Base-by-base conservation (phyloP, 1,140 invertebrate species). In the Drosophila mayri region DNA sequence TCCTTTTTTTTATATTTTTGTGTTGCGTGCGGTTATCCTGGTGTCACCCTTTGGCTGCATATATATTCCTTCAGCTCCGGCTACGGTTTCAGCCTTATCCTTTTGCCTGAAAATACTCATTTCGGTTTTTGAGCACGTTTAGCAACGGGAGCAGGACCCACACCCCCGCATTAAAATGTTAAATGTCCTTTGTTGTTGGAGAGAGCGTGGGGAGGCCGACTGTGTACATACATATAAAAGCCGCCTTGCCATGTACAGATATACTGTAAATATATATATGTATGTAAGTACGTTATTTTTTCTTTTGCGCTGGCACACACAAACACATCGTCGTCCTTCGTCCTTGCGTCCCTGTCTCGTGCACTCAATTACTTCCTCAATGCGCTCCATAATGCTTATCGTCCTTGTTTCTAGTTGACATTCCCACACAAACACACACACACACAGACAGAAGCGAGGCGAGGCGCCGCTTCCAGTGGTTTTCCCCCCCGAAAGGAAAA, bases 71-170 rank as follows among this genome's bases (percentile, higher is more conserved):
- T 43, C 3, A 16, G 37, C 61, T 41, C 37, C 44, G 41, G 54
- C 52, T 55, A 37, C 60, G 30, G 54, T 38, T 70, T 35, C 61
- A 46, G 75, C 67, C 80, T 74, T 90, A 90, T 84, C 84, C 84
- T 74, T 80, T 68, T 81, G 77, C 61, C 80, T 83, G 61, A 65
- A 55, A 79, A 81, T 74, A 90, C 81, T 90, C 85, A 90, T 90
- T 90, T 90, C 86, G 85, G 86, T 85, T 90, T 90, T 90, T 90
- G 85, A 90, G 85, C 85, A 90, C 85, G 85, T 90, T 90, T 90
- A 90, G 85, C 85, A 90, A 74, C 81, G 66, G 61, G 7, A 35
- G 58, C 25, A 63, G 50, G 58, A 25, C 35, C 44, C 64, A 40
- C 38, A 40, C 67, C 37, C 18, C 58, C 60, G 3, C 85, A 81